phyloP scores from a whole-genome alignment of 1,140 invertebrate genomes.

The Camponotus floridanus region DNA sequence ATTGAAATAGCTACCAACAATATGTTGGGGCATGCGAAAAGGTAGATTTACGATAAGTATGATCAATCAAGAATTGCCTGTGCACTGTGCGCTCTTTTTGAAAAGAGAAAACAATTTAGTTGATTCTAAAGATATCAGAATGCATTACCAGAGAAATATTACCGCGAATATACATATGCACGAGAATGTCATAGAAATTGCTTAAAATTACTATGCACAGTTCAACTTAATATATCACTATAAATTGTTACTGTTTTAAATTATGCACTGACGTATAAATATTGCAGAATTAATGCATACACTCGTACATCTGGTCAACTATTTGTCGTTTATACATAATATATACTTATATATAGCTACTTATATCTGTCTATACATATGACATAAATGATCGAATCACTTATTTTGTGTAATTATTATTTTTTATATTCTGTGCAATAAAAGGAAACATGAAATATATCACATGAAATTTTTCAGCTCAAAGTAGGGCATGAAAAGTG shows the following conservation, averaged over 20 bases:
- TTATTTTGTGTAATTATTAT: not conserved
- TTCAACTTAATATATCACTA: not conserved
- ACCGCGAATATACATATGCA: not conserved
- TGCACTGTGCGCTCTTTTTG: not conserved
- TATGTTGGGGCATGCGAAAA: conserved; percentile 40
- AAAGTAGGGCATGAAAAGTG: conserved; percentile 19
- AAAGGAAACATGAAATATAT: not conserved
- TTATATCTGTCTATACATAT: no score
- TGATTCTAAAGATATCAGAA: conserved; percentile 24
- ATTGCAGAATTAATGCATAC: not conserved
- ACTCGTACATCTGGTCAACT: not conserved
- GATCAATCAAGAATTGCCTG: conserved; percentile 30
- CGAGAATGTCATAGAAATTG: not conserved
- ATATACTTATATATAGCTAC: no score
- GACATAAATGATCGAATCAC: no score
- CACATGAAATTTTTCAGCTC: not conserved
- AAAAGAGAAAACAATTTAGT: conserved; percentile 19
- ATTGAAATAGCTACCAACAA: conserved; percentile 59
- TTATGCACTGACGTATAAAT: not conserved
- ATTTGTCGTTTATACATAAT: not conserved
- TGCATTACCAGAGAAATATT: conserved; percentile 9
- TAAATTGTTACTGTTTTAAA: not conserved
- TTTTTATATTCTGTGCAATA: not conserved
- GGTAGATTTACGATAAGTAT: conserved; percentile 41
- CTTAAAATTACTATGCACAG: not conserved